Evolutionary conservation across 2,888 invertebrate genomes (phyloP).

Genomic region (Bimastos eiseni): DNA sequence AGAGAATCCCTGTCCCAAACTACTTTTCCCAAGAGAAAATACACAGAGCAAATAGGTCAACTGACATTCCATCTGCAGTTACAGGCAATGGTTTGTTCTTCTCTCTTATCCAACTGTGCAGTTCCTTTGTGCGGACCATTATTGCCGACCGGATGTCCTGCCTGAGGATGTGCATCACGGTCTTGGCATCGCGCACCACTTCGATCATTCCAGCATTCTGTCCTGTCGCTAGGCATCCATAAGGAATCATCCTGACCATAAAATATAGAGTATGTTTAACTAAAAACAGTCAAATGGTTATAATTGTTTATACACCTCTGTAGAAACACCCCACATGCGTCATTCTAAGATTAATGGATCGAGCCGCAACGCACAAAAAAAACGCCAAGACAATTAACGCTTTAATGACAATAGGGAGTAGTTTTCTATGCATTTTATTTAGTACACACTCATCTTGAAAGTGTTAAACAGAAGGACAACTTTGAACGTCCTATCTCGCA

Average conservation of each 20-base stretch:
- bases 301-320: background rate
- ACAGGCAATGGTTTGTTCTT: slow-evolving; percentile 51
- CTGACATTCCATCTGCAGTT: background rate
- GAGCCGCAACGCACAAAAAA: no score
- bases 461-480: background rate
- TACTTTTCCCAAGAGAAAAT: background rate
- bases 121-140: slow-evolving; percentile 64
- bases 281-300: background rate
- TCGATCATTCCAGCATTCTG: slow-evolving; percentile 65
- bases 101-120: slow-evolving; percentile 67
- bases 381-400: no score
- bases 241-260: slow-evolving; percentile 65
- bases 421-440: no score
- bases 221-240: slow-evolving; percentile 68
- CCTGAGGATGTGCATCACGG: slow-evolving; percentile 68
- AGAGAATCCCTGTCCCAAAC: background rate
- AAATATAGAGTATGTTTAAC: background rate
- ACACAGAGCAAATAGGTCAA: background rate
- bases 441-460: no score
- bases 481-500: background rate
- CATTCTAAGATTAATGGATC: background rate
- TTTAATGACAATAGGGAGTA: no score
- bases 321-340: background rate
- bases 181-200: slow-evolving; percentile 67
- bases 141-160: slow-evolving; percentile 64